Percentiles rank a stretch among this genome's conserved stretches.
These are phyloP conservation scores for Triops longicaudatus DNA, from an alignment of 1,140 invertebrate genomes.

Conservation along the genomic window DNA sequence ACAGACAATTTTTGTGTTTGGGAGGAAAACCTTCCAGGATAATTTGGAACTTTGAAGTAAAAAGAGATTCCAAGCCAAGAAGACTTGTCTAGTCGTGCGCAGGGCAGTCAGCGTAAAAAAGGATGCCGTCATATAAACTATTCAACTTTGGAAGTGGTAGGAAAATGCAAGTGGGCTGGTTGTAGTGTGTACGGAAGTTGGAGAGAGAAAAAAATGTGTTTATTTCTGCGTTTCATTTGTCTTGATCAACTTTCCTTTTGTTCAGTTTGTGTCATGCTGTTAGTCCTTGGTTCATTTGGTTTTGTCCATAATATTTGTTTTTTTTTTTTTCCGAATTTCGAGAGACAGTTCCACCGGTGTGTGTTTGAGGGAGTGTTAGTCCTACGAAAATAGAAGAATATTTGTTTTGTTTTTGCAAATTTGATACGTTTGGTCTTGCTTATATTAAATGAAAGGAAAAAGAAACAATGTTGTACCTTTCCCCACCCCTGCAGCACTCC, in stretches of 20 bases:
- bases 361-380: background rate
- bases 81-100: slow-evolving; percentile 10
- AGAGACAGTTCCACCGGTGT: background rate
- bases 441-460: background rate
- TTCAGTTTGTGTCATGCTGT: too few species aligned
- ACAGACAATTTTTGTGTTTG: background rate
- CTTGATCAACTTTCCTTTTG: too few species aligned
- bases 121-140: background rate
- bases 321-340: background rate
- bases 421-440: slow-evolving; percentile 6
- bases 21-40: background rate
- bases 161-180: background rate
- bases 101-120: background rate
- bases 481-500: background rate
- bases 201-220: background rate
- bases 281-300: too few species aligned
- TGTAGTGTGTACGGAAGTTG: background rate
- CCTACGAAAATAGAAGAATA: background rate
- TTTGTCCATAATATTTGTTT: too few species aligned
- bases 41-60: background rate
- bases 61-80: slow-evolving; percentile 7
- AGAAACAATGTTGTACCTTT: background rate
- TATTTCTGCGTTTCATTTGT: too few species aligned
- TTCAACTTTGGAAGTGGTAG: background rate
- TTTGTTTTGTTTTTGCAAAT: background rate